These are phyloP conservation scores for Neodiprion lecontei DNA, from an alignment of 1,140 invertebrate species.

Conservation along the genomic window DNA sequence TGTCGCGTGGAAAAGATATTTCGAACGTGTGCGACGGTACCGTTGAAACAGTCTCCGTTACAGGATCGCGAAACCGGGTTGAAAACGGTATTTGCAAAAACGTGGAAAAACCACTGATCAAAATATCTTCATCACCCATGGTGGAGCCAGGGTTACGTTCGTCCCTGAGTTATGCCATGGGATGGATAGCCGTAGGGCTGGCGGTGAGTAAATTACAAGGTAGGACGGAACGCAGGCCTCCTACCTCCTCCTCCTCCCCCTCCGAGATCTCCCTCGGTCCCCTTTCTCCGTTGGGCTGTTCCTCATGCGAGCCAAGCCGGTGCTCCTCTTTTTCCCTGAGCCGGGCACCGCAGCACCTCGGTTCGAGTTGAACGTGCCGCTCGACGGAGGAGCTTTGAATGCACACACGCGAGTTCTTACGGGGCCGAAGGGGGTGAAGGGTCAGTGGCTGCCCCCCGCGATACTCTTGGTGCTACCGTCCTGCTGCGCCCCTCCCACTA, in stretches of 20 bases:
- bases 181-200: constrained; percentile 53
- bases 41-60: neutral
- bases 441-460: too few species aligned
- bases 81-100: neutral
- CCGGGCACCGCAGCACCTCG: neutral
- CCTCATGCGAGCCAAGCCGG: neutral
- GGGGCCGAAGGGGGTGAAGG: too few species aligned
- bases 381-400: too few species aligned
- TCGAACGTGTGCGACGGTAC: too few species aligned
- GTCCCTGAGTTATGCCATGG: constrained; percentile 55
- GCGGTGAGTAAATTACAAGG: constrained; percentile 62
- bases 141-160: constrained; percentile 26
- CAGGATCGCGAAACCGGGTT: neutral
- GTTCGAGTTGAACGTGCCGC: neutral
- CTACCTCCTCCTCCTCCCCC: constrained; percentile 21
- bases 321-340: constrained; percentile 4
- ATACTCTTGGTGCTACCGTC: too few species aligned
- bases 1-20: too few species aligned
- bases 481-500: too few species aligned
- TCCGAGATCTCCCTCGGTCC: constrained; percentile 4
- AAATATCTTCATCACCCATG: neutral
- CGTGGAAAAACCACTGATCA: neutral
- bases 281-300: constrained; percentile 10
- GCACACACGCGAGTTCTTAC: too few species aligned
- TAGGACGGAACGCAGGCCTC: constrained; percentile 49